A percentile compares a stretch with the other conserved stretches of the same genome.
Evolutionary conservation across 2,797 vertebrate species (phyloP).

Genomic region (Sandelia bainsii): DNA sequence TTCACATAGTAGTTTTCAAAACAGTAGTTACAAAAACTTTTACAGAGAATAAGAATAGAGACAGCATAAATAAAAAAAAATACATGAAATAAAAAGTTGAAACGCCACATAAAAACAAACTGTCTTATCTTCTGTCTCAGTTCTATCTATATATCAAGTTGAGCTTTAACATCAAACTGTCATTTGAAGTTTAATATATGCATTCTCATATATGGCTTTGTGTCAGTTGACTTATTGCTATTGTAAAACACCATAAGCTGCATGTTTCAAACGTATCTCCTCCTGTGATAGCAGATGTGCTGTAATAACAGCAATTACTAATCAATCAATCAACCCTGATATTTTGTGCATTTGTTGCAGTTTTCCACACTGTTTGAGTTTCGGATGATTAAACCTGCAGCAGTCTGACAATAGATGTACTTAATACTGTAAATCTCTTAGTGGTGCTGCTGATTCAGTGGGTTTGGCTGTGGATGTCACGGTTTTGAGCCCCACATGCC

Average conservation of each 20-base stretch:
- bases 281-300: not conserved
- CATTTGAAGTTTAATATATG: not conserved
- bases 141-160: not conserved
- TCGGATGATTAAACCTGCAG: conserved; percentile 19
- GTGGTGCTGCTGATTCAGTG: conserved; percentile 51
- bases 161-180: conserved; percentile 5
- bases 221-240: conserved; percentile 4
- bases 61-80: too few relatives aligned
- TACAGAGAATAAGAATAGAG: too few relatives aligned
- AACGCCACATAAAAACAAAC: not conserved
- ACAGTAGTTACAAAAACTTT: too few relatives aligned
- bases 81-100: too few relatives aligned
- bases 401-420: conserved; percentile 29
- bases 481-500: conserved; percentile 54
- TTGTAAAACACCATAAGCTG: not conserved
- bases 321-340: conserved; percentile 19
- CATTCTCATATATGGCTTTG: not conserved
- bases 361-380: conserved; percentile 41
- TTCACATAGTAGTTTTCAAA: too few relatives aligned
- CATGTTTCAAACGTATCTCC: not conserved
- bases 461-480: conserved; percentile 42
- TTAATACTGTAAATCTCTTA: conserved; percentile 27
- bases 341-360: conserved; percentile 11
- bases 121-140: too few relatives aligned
- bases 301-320: conserved; percentile 15